A percentile compares a stretch with the other conserved stretches of the same genome.
Conservation (phyloP, 2,888 invertebrate species). For the Thereva unica region DNA sequence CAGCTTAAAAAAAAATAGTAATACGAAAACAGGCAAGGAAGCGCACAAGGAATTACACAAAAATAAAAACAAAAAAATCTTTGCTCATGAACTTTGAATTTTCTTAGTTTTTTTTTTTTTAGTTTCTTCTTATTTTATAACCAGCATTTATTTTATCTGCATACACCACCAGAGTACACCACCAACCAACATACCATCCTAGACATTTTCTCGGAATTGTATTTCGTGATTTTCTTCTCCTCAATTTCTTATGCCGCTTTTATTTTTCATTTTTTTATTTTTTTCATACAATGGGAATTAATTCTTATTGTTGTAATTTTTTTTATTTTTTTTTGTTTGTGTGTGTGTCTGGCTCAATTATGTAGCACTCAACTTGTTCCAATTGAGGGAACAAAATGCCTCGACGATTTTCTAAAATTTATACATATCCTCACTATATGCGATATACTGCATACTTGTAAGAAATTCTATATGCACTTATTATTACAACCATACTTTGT, state of each 20-base stretch:
- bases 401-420: neutral
- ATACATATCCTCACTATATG: neutral
- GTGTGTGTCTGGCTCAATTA: constrained; percentile 19
- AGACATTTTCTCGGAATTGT: no score
- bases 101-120: constrained; percentile 4
- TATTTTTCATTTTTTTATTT: no score
- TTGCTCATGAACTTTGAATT: constrained; percentile 16
- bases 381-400: constrained; percentile 22
- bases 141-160: no score
- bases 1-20: neutral
- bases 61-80: constrained; percentile 3
- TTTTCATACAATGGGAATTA: constrained; percentile 16
- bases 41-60: neutral
- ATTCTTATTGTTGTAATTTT: constrained; percentile 18
- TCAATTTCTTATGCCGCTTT: neutral
- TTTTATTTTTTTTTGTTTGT: no score
- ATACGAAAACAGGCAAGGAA: constrained; percentile 8
- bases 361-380: constrained; percentile 7
- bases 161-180: no score
- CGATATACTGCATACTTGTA: neutral
- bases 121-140: neutral
- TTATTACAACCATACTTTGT: no score
- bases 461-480: no score
- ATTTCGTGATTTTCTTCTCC: neutral
- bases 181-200: no score